These are phyloP conservation scores for Sciaenops ocellatus DNA, from an alignment of 2,797 vertebrate species.

Conservation along the genomic window DNA sequence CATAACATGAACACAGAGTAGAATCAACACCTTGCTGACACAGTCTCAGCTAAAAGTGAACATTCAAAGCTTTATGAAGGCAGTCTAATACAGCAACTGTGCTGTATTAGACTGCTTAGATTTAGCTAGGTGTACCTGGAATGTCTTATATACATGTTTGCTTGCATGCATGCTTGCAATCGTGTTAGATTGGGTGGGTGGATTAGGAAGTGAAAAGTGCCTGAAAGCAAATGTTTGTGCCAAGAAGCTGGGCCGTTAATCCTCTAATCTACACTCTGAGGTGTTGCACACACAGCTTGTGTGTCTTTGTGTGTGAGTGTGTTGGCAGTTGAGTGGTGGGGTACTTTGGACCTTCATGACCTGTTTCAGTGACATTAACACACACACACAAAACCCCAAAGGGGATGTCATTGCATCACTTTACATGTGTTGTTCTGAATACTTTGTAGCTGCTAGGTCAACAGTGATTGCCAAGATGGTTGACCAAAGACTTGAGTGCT, in stretches of 20 bases:
- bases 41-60: background rate
- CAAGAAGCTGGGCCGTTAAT: constrained; percentile 34
- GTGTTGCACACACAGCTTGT: background rate
- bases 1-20: background rate
- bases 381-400: background rate
- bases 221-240: constrained; percentile 30
- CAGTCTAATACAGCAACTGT: background rate
- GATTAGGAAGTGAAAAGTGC: constrained; percentile 33
- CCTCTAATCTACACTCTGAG: constrained; percentile 16
- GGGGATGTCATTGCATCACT: background rate
- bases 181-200: constrained; percentile 19
- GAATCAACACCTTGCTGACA: background rate
- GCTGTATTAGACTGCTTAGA: background rate
- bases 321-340: background rate
- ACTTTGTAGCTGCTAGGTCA: background rate
- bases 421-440: background rate
- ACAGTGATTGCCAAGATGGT: background rate
- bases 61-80: constrained; percentile 1
- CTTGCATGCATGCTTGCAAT: background rate
- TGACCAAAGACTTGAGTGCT: background rate
- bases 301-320: background rate
- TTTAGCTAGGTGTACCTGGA: constrained; percentile 10
- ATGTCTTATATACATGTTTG: background rate
- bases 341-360: constrained; percentile 27
- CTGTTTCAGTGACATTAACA: background rate